Base-by-base conservation (phyloP, 2,888 invertebrate genomes). In the Xanthorhoe spadicearia region DNA sequence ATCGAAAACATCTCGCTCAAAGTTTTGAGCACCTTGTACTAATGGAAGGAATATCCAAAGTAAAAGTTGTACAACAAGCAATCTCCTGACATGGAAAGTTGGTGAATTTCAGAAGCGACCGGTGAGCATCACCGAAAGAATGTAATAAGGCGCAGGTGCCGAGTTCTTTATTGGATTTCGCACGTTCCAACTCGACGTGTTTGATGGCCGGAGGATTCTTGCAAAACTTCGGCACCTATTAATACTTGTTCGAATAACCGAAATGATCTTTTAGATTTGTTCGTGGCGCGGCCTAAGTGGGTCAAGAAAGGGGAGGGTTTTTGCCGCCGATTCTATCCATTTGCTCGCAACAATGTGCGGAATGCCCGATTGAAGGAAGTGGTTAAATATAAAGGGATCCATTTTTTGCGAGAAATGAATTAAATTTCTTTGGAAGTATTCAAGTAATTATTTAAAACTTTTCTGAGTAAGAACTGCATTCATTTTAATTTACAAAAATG, bases 61-160 rank as follows among this genome's bases (percentile, higher is more conserved):
- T 88, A 87, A 88, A 92, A 90, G 87, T 91, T 87, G 85, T 84
- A 88, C 88, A 88, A 87, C 85, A 85, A 85, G 87, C 88, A 88
- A 89, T 89, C 89, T 89, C 83, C 83, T 80, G 85, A 82, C 83
- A 86, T 85, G 86, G 85, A 89, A 90, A 91, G 88, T 92, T 89
- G 81, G 84, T 82, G 83, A 87, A 87, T 89, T 89, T 88, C 81
- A 82, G 83, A 78, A 77, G 81, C 81, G 84, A 82, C 80, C 84
- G 83, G 83, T 83, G 83, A 87, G 87, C 85, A 88, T 84, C 89
- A 85, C 86, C 85, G 83, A 87, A 90, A 88, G 92, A 92, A 93
- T 92, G 92, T 92, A 92, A 93, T 92, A 92, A 90, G 89, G 88
- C 85, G 83, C 92, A 93, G 92, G 92, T 93, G 92, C 85, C 85